These are phyloP conservation scores for Sisyra terminalis DNA, from an alignment of 2,888 invertebrate species.

Conservation along the genomic window DNA sequence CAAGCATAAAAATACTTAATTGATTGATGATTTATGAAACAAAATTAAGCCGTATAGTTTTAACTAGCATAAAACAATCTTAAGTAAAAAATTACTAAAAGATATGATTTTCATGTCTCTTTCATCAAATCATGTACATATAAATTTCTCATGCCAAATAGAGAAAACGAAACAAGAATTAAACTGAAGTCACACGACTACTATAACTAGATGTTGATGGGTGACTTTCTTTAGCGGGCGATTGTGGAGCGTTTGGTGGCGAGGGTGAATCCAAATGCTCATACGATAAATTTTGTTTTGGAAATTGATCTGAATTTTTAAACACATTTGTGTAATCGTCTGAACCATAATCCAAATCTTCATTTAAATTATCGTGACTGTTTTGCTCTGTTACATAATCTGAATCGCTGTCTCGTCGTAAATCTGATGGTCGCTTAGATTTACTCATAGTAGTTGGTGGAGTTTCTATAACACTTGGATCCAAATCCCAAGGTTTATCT, in stretches of 20 bases:
- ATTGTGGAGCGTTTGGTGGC: not conserved
- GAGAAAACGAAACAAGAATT: conserved; percentile 1
- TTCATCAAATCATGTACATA: too few relatives aligned
- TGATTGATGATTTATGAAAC: too few relatives aligned
- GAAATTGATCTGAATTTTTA: not conserved
- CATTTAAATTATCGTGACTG: conserved; percentile 12
- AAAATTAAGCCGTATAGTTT: too few relatives aligned
- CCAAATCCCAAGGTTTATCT: conserved; percentile 60
- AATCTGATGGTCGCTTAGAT: not conserved
- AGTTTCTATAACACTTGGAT: conserved; percentile 10
- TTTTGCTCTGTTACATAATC: conserved; percentile 11
- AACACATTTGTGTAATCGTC: conserved; percentile 1
- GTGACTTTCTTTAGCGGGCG: conserved; percentile 3
- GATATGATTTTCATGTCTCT: too few relatives aligned
- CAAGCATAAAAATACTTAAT: conserved; percentile 15
- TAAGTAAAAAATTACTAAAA: too few relatives aligned
- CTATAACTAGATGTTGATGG: conserved; percentile 7
- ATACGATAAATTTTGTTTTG: not conserved
- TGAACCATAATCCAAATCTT: not conserved
- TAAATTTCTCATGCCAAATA: conserved; percentile 3
- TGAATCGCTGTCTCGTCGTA: conserved; percentile 12
- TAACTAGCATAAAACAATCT: too few relatives aligned
- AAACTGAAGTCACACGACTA: conserved; percentile 2
- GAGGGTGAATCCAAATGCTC: not conserved
- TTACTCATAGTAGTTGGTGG: not conserved